phyloP scores from a whole-genome alignment of 2,888 invertebrate genomes.

The Luperina nickerlii region DNA sequence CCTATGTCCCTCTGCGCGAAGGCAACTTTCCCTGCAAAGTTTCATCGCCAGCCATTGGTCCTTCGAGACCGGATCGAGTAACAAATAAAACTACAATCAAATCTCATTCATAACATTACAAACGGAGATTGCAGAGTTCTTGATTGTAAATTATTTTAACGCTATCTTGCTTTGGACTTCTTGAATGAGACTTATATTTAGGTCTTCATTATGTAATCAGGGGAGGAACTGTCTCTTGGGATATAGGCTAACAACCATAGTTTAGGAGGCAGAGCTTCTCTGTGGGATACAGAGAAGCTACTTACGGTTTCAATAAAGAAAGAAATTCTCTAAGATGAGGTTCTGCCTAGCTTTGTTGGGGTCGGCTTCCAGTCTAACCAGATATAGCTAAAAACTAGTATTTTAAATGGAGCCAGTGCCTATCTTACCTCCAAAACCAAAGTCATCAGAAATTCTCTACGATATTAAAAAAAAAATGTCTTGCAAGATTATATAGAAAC shows the following conservation, averaged over 20 bases:
- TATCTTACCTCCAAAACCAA: not conserved
- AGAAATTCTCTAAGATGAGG: not conserved
- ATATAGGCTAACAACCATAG: not conserved
- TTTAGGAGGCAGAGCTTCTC: not conserved
- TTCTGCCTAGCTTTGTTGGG: no score
- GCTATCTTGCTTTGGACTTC: slow-evolving; percentile 21
- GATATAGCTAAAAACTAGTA: not conserved
- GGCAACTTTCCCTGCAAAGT: slow-evolving; percentile 61
- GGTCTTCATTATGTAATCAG: slow-evolving; percentile 22
- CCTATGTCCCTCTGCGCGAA: slow-evolving; percentile 58
- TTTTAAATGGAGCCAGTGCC: not conserved
- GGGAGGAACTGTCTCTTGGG: not conserved
- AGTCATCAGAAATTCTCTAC: not conserved
- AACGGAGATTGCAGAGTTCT: slow-evolving; percentile 44
- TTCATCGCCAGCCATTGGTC: slow-evolving; percentile 56
- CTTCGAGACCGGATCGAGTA: slow-evolving; percentile 51
- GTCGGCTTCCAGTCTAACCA: not conserved
- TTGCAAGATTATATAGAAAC: not conserved
- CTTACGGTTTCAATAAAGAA: not conserved
- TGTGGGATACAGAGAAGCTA: no score
- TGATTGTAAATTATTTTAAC: slow-evolving; percentile 41
- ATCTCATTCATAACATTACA: slow-evolving; percentile 63
- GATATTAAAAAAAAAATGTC: not conserved
- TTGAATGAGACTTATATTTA: slow-evolving; percentile 2
- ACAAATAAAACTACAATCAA: slow-evolving; percentile 65